A percentile compares a stretch with the other conserved stretches of the same genome.
phyloP scores from a whole-genome alignment of 2,113 vertebrate genomes.

The Chaetodon auriga region DNA sequence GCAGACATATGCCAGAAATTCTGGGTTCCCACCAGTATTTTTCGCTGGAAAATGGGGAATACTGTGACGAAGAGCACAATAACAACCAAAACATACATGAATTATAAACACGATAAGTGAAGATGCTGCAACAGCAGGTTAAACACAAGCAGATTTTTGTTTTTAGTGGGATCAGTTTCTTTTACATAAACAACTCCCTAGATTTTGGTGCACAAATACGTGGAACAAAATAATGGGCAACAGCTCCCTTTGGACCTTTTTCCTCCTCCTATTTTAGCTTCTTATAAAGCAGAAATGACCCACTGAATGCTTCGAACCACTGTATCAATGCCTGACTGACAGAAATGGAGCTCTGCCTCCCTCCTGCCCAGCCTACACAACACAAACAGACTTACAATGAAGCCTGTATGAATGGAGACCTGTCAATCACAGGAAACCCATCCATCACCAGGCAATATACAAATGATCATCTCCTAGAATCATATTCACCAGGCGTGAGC shows the following conservation, averaged over 20 bases:
- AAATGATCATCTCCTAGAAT: constrained; percentile 69
- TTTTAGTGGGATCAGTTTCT: neutral
- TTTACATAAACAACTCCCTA: constrained; percentile 29
- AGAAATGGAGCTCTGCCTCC: constrained; percentile 65
- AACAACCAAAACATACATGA: neutral
- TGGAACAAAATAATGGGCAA: constrained; percentile 33
- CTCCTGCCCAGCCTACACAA: constrained; percentile 55
- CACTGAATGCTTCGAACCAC: constrained; percentile 40
- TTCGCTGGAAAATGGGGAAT: neutral
- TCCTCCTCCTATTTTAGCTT: constrained; percentile 46
- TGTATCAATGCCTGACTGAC: constrained; percentile 58
- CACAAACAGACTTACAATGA: constrained; percentile 62
- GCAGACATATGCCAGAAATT: neutral
- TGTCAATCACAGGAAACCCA: constrained; percentile 71
- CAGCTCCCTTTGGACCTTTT: constrained; percentile 25
- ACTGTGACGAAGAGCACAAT: constrained; percentile 2
- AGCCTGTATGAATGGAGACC: constrained; percentile 58
- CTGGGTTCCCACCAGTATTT: neutral
- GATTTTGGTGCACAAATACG: constrained; percentile 38
- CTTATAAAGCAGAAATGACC: constrained; percentile 63
- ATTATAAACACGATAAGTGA: constrained; percentile 3
- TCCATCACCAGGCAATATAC: constrained; percentile 63
- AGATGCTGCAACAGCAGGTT: neutral
- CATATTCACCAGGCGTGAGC: constrained; percentile 35
- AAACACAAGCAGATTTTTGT: constrained; percentile 11